These are phyloP conservation scores for Periophthalmodon schlosseri DNA, from an alignment of 2,113 vertebrate species.

Conservation along the genomic window DNA sequence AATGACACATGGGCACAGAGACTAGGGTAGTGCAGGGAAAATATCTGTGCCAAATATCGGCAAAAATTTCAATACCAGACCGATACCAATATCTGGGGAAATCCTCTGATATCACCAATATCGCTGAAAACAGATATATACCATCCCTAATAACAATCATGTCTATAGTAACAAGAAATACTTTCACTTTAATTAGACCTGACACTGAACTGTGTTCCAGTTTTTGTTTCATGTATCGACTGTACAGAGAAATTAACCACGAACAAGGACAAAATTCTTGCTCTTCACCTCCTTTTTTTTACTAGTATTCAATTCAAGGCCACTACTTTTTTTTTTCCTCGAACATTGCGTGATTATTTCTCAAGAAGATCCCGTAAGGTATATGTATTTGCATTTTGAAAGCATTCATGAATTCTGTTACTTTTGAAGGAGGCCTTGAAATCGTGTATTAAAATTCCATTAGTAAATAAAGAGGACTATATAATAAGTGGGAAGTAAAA, in stretches of 20 bases:
- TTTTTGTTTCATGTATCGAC: too few relatives aligned
- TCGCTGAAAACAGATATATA: too few relatives aligned
- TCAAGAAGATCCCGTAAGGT: background rate
- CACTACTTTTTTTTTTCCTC: too few relatives aligned
- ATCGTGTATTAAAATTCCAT: background rate
- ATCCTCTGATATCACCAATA: too few relatives aligned
- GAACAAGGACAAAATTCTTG: background rate
- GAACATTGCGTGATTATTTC: background rate
- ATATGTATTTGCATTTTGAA: background rate
- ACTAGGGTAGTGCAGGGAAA: too few relatives aligned
- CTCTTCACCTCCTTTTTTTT: too few relatives aligned
- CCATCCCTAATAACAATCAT: background rate
- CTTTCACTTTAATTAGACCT: background rate
- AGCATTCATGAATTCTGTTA: background rate
- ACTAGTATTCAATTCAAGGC: too few relatives aligned
- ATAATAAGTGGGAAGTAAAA: background rate
- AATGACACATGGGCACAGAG: too few relatives aligned
- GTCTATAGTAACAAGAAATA: background rate
- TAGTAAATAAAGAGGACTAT: background rate
- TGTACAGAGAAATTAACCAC: background rate
- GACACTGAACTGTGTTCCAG: too few relatives aligned
- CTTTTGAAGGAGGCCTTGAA: conserved; percentile 6
- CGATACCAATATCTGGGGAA: too few relatives aligned
- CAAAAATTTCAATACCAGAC: too few relatives aligned
- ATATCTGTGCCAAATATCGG: too few relatives aligned